These are phyloP conservation scores for Excalfactoria chinensis DNA, from an alignment of 2,113 vertebrate genomes.

Conservation along the genomic window DNA sequence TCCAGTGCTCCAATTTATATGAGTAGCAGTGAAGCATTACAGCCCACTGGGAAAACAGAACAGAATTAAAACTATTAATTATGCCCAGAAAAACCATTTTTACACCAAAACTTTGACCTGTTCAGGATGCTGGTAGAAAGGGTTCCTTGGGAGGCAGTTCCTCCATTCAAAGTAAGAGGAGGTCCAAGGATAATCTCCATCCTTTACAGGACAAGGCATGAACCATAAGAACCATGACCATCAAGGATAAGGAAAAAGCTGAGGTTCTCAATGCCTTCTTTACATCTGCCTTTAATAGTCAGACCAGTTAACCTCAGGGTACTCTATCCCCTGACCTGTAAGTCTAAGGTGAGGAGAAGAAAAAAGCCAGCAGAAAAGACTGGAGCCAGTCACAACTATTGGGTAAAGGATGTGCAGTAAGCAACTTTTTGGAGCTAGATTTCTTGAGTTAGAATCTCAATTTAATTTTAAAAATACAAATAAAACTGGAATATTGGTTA, in stretches of 20 bases:
- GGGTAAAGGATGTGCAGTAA: background rate
- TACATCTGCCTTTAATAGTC: no score
- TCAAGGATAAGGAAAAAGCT: no score
- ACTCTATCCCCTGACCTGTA: no score
- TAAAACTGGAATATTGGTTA: background rate
- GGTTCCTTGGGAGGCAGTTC: no score
- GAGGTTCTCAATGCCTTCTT: no score
- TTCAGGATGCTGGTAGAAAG: no score
- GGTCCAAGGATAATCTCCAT: no score
- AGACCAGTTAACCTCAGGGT: no score
- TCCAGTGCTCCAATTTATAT: accelerated
- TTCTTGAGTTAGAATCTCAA: background rate
- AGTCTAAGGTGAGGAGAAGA: no score
- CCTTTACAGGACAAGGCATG: no score
- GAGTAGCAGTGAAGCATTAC: background rate
- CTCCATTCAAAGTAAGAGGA: no score
- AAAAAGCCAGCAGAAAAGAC: background rate
- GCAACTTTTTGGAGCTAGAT: background rate
- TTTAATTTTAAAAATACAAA: background rate
- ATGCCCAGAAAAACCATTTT: background rate
- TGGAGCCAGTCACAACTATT: background rate
- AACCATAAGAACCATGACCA: no score
- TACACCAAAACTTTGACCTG: background rate
- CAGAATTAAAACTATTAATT: background rate
- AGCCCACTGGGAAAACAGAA: background rate